Evolutionary conservation across 2,113 vertebrate genomes (phyloP).

Genomic region (Coreoperca whiteheadi): DNA sequence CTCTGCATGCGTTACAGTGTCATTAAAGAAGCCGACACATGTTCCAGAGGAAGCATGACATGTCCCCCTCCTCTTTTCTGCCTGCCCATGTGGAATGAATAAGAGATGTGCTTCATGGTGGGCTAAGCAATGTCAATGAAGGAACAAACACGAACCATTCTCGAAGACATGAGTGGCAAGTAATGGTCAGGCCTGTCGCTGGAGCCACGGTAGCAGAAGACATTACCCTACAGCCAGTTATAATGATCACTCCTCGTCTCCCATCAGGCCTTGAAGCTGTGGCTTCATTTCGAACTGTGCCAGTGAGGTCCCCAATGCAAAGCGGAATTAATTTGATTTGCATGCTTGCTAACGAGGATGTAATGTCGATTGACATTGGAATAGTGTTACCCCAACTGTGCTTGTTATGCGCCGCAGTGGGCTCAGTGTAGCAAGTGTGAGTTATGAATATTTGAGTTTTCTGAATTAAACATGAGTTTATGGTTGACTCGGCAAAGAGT

Average conservation of each 20-base stretch:
- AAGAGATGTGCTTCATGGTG: constrained; percentile 56
- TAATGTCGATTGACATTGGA: constrained; percentile 67
- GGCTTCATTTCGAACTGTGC: constrained; percentile 41
- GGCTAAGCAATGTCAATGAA: constrained; percentile 58
- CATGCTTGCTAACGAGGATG: constrained; percentile 68
- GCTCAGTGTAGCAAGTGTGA: constrained; percentile 43
- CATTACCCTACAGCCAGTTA: constrained; percentile 15
- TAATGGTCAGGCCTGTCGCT: constrained; percentile 17
- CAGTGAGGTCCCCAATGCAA: constrained; percentile 22
- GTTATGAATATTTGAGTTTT: constrained; percentile 61
- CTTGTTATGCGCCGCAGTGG: constrained; percentile 46
- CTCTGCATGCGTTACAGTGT: constrained; percentile 32
- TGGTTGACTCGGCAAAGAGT: constrained; percentile 64
- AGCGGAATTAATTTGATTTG: constrained; percentile 67
- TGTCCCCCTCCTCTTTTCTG: constrained; percentile 42
- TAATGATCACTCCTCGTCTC: constrained; percentile 39
- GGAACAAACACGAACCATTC: background rate
- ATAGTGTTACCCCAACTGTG: constrained; percentile 37
- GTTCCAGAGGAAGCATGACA: constrained; percentile 30
- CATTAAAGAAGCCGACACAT: constrained; percentile 52
- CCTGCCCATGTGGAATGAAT: constrained; percentile 61
- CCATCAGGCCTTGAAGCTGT: constrained; percentile 25
- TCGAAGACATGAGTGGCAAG: constrained; percentile 41
- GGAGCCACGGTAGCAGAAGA: constrained; percentile 25
- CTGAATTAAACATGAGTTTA: constrained; percentile 79